Conservation (phyloP, 2,113 vertebrate genomes). For the Salvelinus alpinus region DNA sequence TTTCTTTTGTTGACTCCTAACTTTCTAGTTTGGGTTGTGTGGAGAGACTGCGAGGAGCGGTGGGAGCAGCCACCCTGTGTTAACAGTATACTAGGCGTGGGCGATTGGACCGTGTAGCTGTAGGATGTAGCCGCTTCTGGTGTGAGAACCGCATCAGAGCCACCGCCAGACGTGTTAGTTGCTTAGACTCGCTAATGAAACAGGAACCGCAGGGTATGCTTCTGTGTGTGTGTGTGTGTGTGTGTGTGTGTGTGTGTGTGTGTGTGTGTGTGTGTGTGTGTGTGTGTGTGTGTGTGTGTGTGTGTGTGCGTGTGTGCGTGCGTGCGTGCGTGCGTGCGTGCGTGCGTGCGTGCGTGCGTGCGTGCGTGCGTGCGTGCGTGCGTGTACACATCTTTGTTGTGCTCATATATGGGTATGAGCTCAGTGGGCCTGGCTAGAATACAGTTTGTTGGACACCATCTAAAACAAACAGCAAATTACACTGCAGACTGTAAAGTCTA, state of each 20-base stretch:
- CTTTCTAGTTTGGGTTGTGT: not conserved
- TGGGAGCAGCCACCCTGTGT: not conserved
- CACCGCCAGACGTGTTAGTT: constrained; percentile 53
- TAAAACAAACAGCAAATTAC: not conserved
- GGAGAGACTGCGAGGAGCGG: not conserved
- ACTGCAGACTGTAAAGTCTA: not conserved
- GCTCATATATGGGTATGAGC: constrained; percentile 40
- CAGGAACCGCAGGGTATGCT: constrained; percentile 19
- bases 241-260: no score
- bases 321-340: no score
- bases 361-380: no score
- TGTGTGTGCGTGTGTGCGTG: no score
- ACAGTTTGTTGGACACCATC: not conserved
- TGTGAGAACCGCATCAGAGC: constrained; percentile 37
- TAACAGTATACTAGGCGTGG: constrained; percentile 16
- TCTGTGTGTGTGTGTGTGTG: no score
- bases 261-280: no score
- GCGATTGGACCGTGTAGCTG: constrained; percentile 6
- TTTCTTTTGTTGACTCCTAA: constrained; percentile 30
- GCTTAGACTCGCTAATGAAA: constrained; percentile 53
- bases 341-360: no score
- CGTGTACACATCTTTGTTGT: not conserved
- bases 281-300: no score
- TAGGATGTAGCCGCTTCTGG: constrained; percentile 43
- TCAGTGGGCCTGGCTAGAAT: constrained; percentile 15